These are phyloP conservation scores for Pogonomyrmex barbatus DNA, from an alignment of 1,140 invertebrate species.

Conservation along the genomic window DNA sequence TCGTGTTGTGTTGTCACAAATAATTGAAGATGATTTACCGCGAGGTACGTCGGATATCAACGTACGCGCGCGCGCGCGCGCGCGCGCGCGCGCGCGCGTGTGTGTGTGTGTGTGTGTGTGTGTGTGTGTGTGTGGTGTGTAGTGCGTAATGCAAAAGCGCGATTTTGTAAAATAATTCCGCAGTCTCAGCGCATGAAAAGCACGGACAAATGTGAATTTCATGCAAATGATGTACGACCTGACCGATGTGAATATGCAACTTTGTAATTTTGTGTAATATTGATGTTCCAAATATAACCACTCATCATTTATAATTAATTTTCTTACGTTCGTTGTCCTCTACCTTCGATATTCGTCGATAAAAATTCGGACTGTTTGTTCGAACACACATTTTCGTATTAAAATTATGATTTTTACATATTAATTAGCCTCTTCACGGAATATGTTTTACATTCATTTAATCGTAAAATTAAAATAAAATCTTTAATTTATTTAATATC, in stretches of 20 bases:
- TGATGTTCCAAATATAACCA: background rate
- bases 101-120: background rate
- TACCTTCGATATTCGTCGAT: background rate
- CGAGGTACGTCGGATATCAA: background rate
- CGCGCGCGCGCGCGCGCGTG: background rate
- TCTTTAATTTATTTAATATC: background rate
- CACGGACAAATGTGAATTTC: background rate
- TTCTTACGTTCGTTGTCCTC: background rate
- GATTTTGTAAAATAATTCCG: constrained; percentile 11
- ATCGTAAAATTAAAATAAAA: background rate
- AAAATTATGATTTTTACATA: background rate
- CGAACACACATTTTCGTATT: background rate
- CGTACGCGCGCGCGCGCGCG: no score
- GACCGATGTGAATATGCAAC: background rate
- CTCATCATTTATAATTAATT: background rate
- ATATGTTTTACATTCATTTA: background rate
- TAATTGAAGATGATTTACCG: constrained; percentile 52
- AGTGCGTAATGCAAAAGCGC: background rate
- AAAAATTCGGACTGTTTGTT: background rate
- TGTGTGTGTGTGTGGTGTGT: background rate
- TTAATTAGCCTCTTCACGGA: no score
- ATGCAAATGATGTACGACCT: background rate
- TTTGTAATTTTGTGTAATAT: background rate
- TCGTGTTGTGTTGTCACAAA: constrained; percentile 45
- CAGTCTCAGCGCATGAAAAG: background rate